phyloP scores from a whole-genome alignment of 2,797 vertebrate species.

The Pseudochaenichthys georgianus region DNA sequence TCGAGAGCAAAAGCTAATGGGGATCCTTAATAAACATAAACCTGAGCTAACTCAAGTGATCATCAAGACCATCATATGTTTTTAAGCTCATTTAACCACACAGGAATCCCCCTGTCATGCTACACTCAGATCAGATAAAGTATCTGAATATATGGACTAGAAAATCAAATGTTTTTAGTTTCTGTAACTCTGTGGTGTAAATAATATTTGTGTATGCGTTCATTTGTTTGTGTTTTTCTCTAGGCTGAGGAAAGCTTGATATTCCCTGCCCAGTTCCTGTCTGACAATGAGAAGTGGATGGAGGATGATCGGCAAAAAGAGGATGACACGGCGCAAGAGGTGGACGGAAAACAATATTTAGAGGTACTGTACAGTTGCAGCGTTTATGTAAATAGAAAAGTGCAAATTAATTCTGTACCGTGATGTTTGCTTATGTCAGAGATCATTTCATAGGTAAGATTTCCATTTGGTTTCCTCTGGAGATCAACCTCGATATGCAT shows the following conservation, averaged over 20 bases:
- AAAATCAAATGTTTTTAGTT: not conserved
- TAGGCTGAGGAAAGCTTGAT: constrained; percentile 58
- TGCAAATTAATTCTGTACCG: not conserved
- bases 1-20: too few relatives aligned
- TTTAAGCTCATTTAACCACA: constrained; percentile 19
- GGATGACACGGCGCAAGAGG: constrained; percentile 20
- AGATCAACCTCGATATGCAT: not conserved
- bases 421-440: not conserved
- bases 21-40: too few relatives aligned
- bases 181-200: not conserved
- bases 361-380: constrained; percentile 39
- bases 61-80: not conserved
- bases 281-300: constrained; percentile 45
- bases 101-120: not conserved
- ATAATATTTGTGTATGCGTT: not conserved
- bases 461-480: not conserved
- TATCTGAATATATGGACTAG: not conserved
- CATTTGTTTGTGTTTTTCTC: not conserved
- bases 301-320: constrained; percentile 32
- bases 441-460: not conserved
- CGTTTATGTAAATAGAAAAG: not conserved
- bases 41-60: constrained; percentile 1
- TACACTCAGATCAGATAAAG: not conserved
- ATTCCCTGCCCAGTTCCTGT: constrained; percentile 3
- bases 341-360: constrained; percentile 21